Conservation (phyloP, 2,113 vertebrate species). For the Verasper variegatus region DNA sequence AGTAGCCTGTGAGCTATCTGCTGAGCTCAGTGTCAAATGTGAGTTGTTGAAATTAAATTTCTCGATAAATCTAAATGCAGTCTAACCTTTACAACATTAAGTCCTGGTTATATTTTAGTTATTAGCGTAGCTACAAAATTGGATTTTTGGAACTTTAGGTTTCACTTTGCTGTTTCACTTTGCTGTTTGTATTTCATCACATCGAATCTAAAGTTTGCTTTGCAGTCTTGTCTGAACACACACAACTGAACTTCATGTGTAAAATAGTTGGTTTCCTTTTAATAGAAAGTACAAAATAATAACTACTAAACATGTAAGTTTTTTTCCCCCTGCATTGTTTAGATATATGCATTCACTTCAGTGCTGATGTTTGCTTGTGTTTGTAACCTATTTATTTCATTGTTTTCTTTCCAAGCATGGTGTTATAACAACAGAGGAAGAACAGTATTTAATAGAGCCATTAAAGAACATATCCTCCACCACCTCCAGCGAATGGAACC, state of each 20-base stretch:
- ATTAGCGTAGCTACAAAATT: too few relatives aligned
- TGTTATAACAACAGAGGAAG: conserved; percentile 97
- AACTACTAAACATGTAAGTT: not conserved
- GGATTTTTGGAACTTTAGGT: not conserved
- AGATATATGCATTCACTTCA: not conserved
- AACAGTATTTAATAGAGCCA: conserved; percentile 99
- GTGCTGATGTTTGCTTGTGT: not conserved
- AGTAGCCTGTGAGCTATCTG: too few relatives aligned
- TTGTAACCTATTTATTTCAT: conserved; percentile 51
- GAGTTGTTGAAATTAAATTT: too few relatives aligned
- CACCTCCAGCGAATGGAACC: conserved; percentile 88
- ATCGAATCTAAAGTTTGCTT: not conserved
- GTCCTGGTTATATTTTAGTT: not conserved
- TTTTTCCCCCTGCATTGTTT: not conserved
- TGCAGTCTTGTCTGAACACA: not conserved
- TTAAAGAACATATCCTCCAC: conserved; percentile 90
- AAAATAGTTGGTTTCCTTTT: too few relatives aligned
- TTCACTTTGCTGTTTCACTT: too few relatives aligned
- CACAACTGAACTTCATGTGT: not conserved
- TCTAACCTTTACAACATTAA: too few relatives aligned
- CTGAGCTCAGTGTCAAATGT: too few relatives aligned
- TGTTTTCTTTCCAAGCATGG: conserved; percentile 87
- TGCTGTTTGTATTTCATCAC: not conserved
- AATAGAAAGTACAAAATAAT: not conserved
- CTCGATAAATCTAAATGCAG: too few relatives aligned